These are phyloP conservation scores for Pseudococcus longispinus DNA, from an alignment of 2,888 invertebrate genomes.

Conservation along the genomic window DNA sequence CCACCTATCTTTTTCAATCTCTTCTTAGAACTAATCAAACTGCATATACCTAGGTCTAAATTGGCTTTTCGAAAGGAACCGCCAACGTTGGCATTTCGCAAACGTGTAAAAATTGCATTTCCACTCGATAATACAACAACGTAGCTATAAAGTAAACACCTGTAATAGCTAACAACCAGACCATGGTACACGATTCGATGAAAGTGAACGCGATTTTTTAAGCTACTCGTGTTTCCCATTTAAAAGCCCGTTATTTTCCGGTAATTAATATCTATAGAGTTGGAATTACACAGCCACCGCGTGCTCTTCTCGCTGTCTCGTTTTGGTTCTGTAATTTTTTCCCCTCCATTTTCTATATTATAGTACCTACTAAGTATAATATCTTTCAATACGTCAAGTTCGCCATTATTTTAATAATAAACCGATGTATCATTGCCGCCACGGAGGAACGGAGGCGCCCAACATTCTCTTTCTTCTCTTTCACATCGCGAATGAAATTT, in stretches of 20 bases:
- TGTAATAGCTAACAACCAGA: not conserved
- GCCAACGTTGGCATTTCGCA: not conserved
- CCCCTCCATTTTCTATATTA: too few relatives aligned
- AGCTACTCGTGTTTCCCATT: constrained; percentile 9
- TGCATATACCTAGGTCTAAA: too few relatives aligned
- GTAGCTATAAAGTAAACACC: not conserved
- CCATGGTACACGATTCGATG: not conserved
- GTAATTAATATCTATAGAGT: constrained; percentile 29
- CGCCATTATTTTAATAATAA: too few relatives aligned
- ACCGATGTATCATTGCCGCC: too few relatives aligned
- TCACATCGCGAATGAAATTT: not conserved
- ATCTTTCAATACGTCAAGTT: too few relatives aligned
- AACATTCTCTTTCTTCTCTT: not conserved
- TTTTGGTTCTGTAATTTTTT: not conserved
- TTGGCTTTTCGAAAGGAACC: too few relatives aligned
- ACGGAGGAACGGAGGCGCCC: too few relatives aligned
- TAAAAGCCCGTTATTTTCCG: constrained; percentile 31
- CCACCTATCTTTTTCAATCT: too few relatives aligned
- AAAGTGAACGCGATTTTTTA: constrained; percentile 19
- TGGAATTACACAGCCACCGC: not conserved
- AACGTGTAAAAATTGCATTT: not conserved
- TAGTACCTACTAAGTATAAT: too few relatives aligned
- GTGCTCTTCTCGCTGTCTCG: not conserved
- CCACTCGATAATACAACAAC: not conserved
- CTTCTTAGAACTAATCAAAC: too few relatives aligned